These are phyloP conservation scores for Rhyacophila brunnea DNA, from an alignment of 1,140 invertebrate genomes.

Conservation along the genomic window DNA sequence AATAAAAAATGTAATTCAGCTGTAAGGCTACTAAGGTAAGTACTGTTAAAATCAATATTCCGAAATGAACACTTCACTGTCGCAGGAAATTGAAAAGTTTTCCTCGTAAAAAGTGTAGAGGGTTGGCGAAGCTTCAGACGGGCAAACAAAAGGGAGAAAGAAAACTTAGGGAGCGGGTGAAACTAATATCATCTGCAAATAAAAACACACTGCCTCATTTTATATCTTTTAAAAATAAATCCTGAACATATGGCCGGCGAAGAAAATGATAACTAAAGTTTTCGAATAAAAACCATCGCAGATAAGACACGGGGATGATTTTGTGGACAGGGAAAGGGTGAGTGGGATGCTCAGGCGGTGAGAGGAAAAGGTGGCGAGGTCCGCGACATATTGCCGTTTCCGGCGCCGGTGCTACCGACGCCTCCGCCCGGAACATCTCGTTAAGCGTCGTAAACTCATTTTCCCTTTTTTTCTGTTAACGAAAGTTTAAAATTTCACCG, in stretches of 20 bases:
- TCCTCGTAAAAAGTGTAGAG: background rate
- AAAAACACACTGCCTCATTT: background rate
- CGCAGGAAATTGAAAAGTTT: background rate
- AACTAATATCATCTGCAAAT: slow-evolving; percentile 3
- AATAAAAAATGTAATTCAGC: too few relatives aligned
- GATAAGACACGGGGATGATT: background rate
- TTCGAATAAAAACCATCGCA: slow-evolving; percentile 2
- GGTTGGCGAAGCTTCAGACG: background rate
- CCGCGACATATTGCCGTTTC: background rate
- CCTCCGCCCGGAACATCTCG: background rate
- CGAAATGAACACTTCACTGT: too few relatives aligned
- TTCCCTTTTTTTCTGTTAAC: too few relatives aligned
- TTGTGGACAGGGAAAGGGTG: too few relatives aligned
- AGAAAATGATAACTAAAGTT: background rate
- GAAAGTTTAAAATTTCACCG: too few relatives aligned
- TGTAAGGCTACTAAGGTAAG: too few relatives aligned
- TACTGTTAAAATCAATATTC: too few relatives aligned
- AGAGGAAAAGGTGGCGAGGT: background rate
- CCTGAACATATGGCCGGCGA: background rate
- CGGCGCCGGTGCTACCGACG: background rate
- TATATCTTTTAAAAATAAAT: slow-evolving; percentile 3
- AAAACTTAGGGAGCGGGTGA: background rate
- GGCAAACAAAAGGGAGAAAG: background rate
- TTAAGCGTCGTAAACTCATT: background rate
- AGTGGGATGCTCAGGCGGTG: too few relatives aligned